Conservation (phyloP, 2,888 invertebrate species). For the Arctia plantaginis region DNA sequence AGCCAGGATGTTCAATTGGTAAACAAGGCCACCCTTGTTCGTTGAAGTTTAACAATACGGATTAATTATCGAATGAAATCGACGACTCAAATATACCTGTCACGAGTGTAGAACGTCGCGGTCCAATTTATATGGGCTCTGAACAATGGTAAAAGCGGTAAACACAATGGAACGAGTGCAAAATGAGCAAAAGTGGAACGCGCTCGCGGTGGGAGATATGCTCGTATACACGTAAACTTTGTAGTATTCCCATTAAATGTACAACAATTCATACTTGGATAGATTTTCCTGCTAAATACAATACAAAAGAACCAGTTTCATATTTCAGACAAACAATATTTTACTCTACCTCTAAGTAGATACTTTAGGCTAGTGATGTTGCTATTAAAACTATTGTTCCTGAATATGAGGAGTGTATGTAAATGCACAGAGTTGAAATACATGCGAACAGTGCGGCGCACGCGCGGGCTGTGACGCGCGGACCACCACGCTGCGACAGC, state of each 20-base stretch:
- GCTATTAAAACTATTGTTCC: constrained; percentile 42
- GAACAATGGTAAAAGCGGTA: constrained; percentile 85
- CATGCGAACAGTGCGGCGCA: constrained; percentile 74
- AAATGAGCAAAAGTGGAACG: constrained; percentile 75
- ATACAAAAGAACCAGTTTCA: neutral
- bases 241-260: constrained; percentile 16
- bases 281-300: constrained; percentile 15
- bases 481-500: constrained; percentile 83
- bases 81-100: constrained; percentile 86
- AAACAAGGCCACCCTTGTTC: constrained; percentile 79
- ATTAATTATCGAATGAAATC: constrained; percentile 85
- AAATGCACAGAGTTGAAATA: constrained; percentile 79
- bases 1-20: constrained; percentile 60
- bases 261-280: constrained; percentile 44
- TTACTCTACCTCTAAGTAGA: neutral
- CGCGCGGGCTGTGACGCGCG: constrained; percentile 79
- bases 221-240: constrained; percentile 41
- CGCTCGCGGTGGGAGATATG: constrained; percentile 42
- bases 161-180: constrained; percentile 82
- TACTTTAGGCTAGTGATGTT: constrained; percentile 38
- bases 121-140: constrained; percentile 82
- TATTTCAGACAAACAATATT: constrained; percentile 9
- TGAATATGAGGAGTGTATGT: constrained; percentile 62
- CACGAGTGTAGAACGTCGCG: constrained; percentile 79
- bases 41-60: constrained; percentile 82